phyloP scores from a whole-genome alignment of 2,113 vertebrate species.

The Stegostoma tigrinum region DNA sequence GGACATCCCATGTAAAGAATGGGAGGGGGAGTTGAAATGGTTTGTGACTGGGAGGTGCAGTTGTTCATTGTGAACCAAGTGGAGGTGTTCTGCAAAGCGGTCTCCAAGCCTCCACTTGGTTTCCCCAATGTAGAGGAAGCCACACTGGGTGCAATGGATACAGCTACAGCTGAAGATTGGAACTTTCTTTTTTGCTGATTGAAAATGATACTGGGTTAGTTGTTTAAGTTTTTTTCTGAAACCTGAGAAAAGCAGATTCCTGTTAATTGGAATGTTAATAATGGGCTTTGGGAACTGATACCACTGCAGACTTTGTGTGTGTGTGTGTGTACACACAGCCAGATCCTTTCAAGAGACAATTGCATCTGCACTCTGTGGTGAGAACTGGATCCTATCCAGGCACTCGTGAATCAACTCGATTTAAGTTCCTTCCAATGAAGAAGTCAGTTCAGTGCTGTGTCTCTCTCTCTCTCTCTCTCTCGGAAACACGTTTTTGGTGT shows the following conservation, averaged over 20 bases:
- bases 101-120: too few relatives aligned
- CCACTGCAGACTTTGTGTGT: not conserved
- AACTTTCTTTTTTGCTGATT: not conserved
- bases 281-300: not conserved
- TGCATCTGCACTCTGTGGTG: not conserved
- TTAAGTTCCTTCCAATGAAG: not conserved
- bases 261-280: not conserved
- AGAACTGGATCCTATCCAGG: not conserved
- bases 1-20: too few relatives aligned
- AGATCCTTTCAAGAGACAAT: conserved; percentile 4
- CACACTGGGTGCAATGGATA: too few relatives aligned
- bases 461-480: too few relatives aligned
- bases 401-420: not conserved
- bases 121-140: too few relatives aligned
- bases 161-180: not conserved
- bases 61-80: too few relatives aligned
- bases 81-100: too few relatives aligned
- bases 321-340: too few relatives aligned
- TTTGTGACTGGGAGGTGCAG: too few relatives aligned
- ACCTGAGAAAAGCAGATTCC: not conserved
- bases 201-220: not conserved
- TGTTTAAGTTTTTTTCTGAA: not conserved
- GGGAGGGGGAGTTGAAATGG: too few relatives aligned
- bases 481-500: not conserved
- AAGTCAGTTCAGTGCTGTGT: conserved; percentile 4